Conservation (phyloP, 2,113 vertebrate genomes). For the Myanophis thanlyinensis region DNA sequence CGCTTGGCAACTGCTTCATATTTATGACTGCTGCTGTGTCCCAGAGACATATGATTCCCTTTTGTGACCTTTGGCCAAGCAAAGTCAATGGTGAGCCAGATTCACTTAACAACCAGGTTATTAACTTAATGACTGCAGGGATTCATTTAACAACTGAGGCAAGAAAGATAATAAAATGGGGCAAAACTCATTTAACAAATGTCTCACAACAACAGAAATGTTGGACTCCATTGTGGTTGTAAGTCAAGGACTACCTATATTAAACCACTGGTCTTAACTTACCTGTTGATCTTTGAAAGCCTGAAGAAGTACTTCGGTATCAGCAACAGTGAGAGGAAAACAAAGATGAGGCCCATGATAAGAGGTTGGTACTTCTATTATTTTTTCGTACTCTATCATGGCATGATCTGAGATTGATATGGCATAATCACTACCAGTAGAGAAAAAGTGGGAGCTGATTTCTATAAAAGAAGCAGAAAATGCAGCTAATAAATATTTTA, state of each 20-base stretch:
- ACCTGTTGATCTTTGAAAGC: slow-evolving; percentile 89
- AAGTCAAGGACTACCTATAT: not conserved
- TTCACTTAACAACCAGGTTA: too few species aligned
- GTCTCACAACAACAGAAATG: too few species aligned
- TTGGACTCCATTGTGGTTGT: too few species aligned
- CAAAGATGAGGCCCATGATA: slow-evolving; percentile 85
- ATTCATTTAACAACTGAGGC: too few species aligned
- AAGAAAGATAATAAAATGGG: too few species aligned
- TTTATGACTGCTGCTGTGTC: too few species aligned
- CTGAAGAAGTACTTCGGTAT: slow-evolving; percentile 79
- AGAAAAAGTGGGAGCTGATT: slow-evolving; percentile 77
- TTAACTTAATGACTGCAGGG: too few species aligned
- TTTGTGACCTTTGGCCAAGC: too few species aligned
- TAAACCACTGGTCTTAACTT: slow-evolving; percentile 29
- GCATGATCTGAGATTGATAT: slow-evolving; percentile 41
- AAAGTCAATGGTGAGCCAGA: too few species aligned
- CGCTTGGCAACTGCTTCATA: too few species aligned
- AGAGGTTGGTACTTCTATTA: slow-evolving; percentile 79
- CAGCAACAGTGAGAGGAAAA: slow-evolving; percentile 83
- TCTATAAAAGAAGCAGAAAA: slow-evolving; percentile 52
- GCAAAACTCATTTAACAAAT: too few species aligned
- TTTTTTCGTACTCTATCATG: slow-evolving; percentile 68
- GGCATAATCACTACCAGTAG: slow-evolving; percentile 60
- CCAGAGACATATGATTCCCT: too few species aligned
- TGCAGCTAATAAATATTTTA: slow-evolving; percentile 19